Evolutionary conservation across 2,797 vertebrate genomes (phyloP).

Genomic region (Dallia pectoralis): DNA sequence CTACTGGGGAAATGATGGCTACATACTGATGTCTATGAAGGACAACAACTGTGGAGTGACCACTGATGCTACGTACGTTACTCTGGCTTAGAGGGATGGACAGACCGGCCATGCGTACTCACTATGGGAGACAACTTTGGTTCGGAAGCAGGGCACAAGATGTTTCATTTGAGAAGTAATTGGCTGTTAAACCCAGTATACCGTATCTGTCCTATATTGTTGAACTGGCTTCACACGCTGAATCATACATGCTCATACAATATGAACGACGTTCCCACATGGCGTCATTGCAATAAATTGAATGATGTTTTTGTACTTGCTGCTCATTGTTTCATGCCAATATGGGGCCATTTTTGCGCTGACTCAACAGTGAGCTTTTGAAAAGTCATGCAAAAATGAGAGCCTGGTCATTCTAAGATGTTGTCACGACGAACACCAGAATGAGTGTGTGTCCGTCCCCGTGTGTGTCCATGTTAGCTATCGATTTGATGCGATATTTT

Average conservation of each 20-base stretch:
- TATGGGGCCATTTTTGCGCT: neutral
- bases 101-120: neutral
- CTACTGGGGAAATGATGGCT: slow-evolving; percentile 83
- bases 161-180: slow-evolving; percentile 31
- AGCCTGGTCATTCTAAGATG: neutral
- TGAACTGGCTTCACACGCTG: slow-evolving; percentile 22
- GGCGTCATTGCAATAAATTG: slow-evolving; percentile 40
- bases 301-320: slow-evolving; percentile 7
- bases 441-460: too few relatives aligned
- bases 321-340: neutral
- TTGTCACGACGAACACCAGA: neutral
- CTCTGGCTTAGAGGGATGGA: slow-evolving; percentile 65
- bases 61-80: slow-evolving; percentile 81
- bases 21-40: slow-evolving; percentile 86
- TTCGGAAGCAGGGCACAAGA: neutral
- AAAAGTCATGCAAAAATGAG: slow-evolving; percentile 11
- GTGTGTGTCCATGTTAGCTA: too few relatives aligned
- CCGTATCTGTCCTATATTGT: slow-evolving; percentile 29
- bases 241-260: slow-evolving; percentile 24
- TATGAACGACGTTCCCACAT: neutral
- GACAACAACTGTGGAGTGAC: slow-evolving; percentile 85
- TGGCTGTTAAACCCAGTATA: slow-evolving; percentile 33
- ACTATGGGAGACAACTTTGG: neutral
- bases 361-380: slow-evolving; percentile 24
- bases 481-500: too few relatives aligned